These are phyloP conservation scores for Thyatira batis DNA, from an alignment of 2,888 invertebrate species.

Conservation along the genomic window DNA sequence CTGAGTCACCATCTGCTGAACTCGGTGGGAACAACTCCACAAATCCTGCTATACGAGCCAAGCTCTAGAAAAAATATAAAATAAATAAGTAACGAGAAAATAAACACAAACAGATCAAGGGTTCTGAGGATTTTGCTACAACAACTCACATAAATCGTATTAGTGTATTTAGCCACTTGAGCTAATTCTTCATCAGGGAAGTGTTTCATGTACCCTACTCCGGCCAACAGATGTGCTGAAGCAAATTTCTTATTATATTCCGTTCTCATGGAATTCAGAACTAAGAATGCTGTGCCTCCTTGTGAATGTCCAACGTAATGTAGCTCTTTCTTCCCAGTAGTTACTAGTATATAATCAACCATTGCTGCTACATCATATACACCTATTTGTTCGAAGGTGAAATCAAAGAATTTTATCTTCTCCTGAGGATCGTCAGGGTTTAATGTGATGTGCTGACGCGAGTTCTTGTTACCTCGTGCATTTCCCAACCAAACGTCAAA, in stretches of 20 bases:
- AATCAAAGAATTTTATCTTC: slow-evolving; percentile 58
- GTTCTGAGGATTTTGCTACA: no score
- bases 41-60: slow-evolving; percentile 29
- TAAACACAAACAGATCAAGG: no score
- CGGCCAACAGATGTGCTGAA: slow-evolving; percentile 62
- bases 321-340: slow-evolving; percentile 46
- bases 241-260: slow-evolving; percentile 59
- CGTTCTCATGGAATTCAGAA: slow-evolving; percentile 50
- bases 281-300: slow-evolving; percentile 63
- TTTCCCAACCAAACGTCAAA: slow-evolving; percentile 93
- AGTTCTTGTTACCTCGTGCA: slow-evolving; percentile 88
- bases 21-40: slow-evolving; percentile 47
- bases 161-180: slow-evolving; percentile 30
- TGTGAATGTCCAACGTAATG: slow-evolving; percentile 74
- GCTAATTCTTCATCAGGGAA: slow-evolving; percentile 43
- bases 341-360: slow-evolving; percentile 56
- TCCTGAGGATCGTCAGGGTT: slow-evolving; percentile 47
- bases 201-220: slow-evolving; percentile 53
- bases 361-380: slow-evolving; percentile 57
- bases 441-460: slow-evolving; percentile 77
- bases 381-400: slow-evolving; percentile 67
- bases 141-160: slow-evolving; percentile 58
- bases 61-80: slow-evolving; percentile 31
- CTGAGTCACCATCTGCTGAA: not conserved
- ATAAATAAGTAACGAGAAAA: no score